Evolutionary conservation across 2,797 vertebrate species (phyloP).

Genomic region (Fratercula arctica): DNA sequence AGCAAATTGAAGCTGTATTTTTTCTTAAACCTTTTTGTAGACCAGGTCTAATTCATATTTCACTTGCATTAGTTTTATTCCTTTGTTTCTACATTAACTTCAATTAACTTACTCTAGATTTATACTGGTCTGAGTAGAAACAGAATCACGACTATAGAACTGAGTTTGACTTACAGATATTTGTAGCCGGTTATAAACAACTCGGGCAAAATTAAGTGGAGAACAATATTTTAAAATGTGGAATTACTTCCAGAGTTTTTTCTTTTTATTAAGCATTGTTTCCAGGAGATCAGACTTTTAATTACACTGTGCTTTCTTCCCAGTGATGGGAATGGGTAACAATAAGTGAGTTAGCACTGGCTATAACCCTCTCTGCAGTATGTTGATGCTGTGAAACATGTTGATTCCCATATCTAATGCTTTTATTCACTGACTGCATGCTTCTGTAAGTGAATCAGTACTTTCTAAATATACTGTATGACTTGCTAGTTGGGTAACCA

Average conservation of each 20-base stretch:
- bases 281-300: slow-evolving; percentile 64
- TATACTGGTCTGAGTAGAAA: neutral
- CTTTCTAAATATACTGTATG: neutral
- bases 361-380: neutral
- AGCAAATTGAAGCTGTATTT: neutral
- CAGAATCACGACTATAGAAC: neutral
- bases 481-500: neutral
- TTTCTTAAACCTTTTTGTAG: neutral
- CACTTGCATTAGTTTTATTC: neutral
- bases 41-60: neutral
- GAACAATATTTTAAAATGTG: slow-evolving; percentile 50
- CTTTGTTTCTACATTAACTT: neutral
- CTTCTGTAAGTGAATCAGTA: neutral
- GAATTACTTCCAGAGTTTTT: slow-evolving; percentile 12
- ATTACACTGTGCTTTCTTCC: slow-evolving; percentile 27
- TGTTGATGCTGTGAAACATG: neutral
- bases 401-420: neutral
- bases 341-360: neutral
- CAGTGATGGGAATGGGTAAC: neutral
- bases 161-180: slow-evolving; percentile 27
- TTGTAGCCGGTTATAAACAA: slow-evolving; percentile 32
- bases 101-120: neutral
- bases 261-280: slow-evolving; percentile 51
- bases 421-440: neutral
- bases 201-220: slow-evolving; percentile 50